phyloP scores from a whole-genome alignment of 2,113 vertebrate species.

The Solea senegalensis region DNA sequence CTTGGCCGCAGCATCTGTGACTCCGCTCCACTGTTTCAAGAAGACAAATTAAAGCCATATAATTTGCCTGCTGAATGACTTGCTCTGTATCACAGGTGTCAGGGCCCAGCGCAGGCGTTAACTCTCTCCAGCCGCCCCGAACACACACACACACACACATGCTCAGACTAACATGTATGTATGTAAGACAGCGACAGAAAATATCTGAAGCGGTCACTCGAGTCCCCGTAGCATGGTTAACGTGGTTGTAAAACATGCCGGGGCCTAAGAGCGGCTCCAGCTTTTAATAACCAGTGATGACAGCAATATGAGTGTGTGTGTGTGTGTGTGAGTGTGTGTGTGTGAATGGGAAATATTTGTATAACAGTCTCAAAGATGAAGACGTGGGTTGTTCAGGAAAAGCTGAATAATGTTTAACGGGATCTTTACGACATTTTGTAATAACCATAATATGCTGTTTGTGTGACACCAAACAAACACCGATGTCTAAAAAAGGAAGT shows the following conservation, averaged over 20 bases:
- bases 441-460: too few relatives aligned
- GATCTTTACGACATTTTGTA: neutral
- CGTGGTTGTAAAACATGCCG: conserved; percentile 70
- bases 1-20: conserved; percentile 65
- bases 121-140: conserved; percentile 47
- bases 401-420: neutral
- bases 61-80: conserved; percentile 76
- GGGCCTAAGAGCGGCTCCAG: conserved; percentile 45
- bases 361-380: conserved; percentile 9
- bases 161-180: conserved; percentile 39
- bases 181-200: conserved; percentile 62
- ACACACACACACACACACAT: conserved; percentile 25
- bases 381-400: conserved; percentile 16
- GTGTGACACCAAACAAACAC: too few relatives aligned
- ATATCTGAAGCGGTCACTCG: conserved; percentile 68
- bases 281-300: conserved; percentile 69
- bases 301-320: conserved; percentile 64
- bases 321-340: conserved; percentile 24
- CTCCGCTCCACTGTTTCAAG: conserved; percentile 67
- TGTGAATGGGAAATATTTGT: conserved; percentile 39
- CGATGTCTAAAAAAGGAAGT: too few relatives aligned
- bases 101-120: conserved; percentile 58
- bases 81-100: conserved; percentile 74
- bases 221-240: conserved; percentile 66
- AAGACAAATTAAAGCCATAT: conserved; percentile 77